Percentiles rank a stretch among this genome's conserved stretches.
Conservation (phyloP, 2,113 vertebrate species). For the Amia ocellicauda region DNA sequence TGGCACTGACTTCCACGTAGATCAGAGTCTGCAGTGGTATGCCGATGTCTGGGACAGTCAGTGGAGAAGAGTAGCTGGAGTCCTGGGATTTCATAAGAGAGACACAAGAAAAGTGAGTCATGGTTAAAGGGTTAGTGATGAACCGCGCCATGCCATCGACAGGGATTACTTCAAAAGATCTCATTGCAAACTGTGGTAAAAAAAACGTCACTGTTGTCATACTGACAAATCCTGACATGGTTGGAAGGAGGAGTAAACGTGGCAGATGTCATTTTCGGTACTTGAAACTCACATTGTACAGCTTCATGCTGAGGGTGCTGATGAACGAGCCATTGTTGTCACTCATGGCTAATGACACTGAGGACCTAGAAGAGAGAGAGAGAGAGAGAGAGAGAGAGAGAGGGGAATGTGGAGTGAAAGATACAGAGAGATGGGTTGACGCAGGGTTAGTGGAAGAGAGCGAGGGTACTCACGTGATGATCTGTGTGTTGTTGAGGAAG, state of each 20-base stretch:
- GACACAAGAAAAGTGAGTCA: too few species aligned
- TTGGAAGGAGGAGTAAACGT: background rate
- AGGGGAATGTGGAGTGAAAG: background rate
- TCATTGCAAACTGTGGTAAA: too few species aligned
- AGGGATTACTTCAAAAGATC: too few species aligned
- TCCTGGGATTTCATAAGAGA: conserved; percentile 41
- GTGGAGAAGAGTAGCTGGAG: conserved; percentile 31
- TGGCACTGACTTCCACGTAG: conserved; percentile 62
- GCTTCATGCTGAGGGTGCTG: conserved; percentile 57
- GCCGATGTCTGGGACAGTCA: conserved; percentile 51
- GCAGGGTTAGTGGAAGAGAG: background rate
- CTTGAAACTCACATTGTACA: conserved; percentile 59
- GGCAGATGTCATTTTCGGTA: background rate
- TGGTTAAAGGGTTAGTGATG: too few species aligned
- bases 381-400: background rate
- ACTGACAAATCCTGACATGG: background rate
- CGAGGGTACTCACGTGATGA: conserved; percentile 58
- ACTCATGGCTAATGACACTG: conserved; percentile 64
- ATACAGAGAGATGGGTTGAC: background rate
- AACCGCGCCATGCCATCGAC: background rate
- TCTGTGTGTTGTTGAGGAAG: conserved; percentile 66
- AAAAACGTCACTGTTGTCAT: background rate
- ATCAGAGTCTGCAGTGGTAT: conserved; percentile 52
- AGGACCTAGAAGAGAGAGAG: conserved; percentile 51
- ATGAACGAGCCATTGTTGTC: conserved; percentile 69